Evolutionary conservation across 2,888 invertebrate genomes (phyloP).

Genomic region (Phragmatobia fuliginosa): DNA sequence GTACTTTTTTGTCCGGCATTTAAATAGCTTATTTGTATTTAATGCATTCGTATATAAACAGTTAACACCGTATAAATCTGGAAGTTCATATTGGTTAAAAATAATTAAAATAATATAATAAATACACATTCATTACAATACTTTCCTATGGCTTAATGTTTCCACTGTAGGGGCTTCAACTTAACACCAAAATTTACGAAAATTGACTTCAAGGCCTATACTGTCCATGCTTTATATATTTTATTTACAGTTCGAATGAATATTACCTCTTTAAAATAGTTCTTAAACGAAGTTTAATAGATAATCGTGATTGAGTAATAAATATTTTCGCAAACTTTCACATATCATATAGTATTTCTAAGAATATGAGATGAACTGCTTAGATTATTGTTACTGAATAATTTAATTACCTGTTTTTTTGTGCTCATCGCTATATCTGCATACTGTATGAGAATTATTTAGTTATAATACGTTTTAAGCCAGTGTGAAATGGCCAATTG

Average conservation of each 20-base stretch:
- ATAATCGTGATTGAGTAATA: neutral
- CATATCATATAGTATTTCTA: neutral
- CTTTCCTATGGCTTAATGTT: too few species aligned
- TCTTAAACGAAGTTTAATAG: neutral
- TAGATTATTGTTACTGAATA: neutral
- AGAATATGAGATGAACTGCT: neutral
- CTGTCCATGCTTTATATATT: too few species aligned
- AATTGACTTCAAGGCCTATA: too few species aligned
- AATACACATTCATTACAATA: too few species aligned
- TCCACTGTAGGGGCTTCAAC: too few species aligned
- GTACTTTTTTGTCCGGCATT: too few species aligned
- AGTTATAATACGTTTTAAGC: neutral
- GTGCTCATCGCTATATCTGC: neutral
- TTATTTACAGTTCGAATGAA: neutral
- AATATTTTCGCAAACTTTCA: neutral
- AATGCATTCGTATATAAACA: too few species aligned
- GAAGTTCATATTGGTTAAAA: too few species aligned
- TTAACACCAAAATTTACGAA: too few species aligned
- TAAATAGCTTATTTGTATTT: too few species aligned
- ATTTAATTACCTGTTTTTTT: neutral
- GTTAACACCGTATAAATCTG: too few species aligned
- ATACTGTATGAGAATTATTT: neutral
- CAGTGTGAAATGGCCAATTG: neutral
- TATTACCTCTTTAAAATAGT: neutral
- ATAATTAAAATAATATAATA: too few species aligned